Base-by-base conservation (phyloP, 1,140 invertebrate genomes). In the Pteromalus puparum region DNA sequence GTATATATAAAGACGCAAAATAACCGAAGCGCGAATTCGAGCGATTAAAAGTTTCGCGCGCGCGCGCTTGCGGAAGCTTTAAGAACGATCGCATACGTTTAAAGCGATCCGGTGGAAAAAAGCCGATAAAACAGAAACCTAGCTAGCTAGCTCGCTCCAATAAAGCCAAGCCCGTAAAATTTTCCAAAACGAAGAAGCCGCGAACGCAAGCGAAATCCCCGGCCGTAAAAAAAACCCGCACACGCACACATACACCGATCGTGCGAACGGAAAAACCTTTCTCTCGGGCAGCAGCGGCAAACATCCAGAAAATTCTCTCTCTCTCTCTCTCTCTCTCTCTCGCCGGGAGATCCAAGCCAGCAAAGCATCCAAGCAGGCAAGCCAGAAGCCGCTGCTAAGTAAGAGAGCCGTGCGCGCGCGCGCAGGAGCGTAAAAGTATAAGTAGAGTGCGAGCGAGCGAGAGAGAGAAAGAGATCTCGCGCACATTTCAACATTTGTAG, bases 401-500 rank as follows among this genome's bases (percentile, higher is more conserved):
- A 82, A 81, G 81, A 82, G 81, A 83, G 81, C 61, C 34, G 38
- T 24, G 38, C 38, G 65, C 38, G 65, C 38, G 53, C 21, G 53
- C 53, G 53, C 53, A 75, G 67, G 53, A 76, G 81, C 61, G 74
- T 83, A 76, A 82, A 83, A 77, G 81, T 83, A 82, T 86, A 82
- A 76, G 74, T 76, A 77, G 73, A 83, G 73, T 76, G 81, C 53
- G 65, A 74, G 80, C 30, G 3, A 34, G 30, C 30, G 30, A 75
- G 70, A 38, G 46, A 34, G 53, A 68, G 86, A 61, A 42, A 34
- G 65, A 38, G 75, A 53, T 86, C 81, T 83, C 75, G 67, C 34
- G 77, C 77, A 74, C 83, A 80, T 84, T 84, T 84, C 77, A 84
- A 84, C 83, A 84, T 84, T 84, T 84, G 83, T 84, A 84, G 77